Base-by-base conservation (phyloP, 2,888 invertebrate genomes). In the Acanthosepion lycidas region DNA sequence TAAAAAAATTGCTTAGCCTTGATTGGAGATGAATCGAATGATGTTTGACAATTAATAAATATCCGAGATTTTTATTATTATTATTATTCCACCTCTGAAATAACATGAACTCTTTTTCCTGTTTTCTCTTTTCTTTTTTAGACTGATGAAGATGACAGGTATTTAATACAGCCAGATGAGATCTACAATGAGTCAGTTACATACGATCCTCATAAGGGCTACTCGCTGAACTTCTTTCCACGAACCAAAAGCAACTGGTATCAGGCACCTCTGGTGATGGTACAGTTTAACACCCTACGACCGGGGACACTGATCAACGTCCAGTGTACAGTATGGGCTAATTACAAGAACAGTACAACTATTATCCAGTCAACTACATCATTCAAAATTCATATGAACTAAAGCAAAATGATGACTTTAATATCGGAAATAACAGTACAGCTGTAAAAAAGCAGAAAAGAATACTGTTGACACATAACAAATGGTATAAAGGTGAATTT, bases 311-410 rank as follows among this genome's bases (percentile, higher is more conserved):
- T n/a, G 49, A 53, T 93, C 53, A 48, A 93, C 28, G 12, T 93
- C 28, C 93, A 51, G 49, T 93, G 93, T 53, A 93, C 51, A 93
- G 93, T 49, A n/a, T 93, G 93, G 93, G 93, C 93, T 28, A 49
- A 53, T 6, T 93, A 93, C 93, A 49, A 49, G 51, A 93, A 93
- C 53, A 53, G 51, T 28, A 49, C 93, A 93, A 93, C 49, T 6
- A 53, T 28, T n/a, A 49, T 93, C 53, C 28, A 93, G 20, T 93
- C 93, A 26, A 53, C 53, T 28, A 53, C 53, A n/a, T n/a, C 49
- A 93, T 93, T 93, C n/a, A 49, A 51, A 93, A 49, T 93, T 53
- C 93, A 93, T 93, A 93, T 93, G 93, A 93, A 93, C 93, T 93
- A 93, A 93, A 42, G 49, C 53, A 6, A 26, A 51, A 92, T 28